Percentiles rank a stretch among this genome's conserved stretches.
phyloP scores from a whole-genome alignment of 1,140 invertebrate species.

The Carcinoscorpius rotundicauda region DNA sequence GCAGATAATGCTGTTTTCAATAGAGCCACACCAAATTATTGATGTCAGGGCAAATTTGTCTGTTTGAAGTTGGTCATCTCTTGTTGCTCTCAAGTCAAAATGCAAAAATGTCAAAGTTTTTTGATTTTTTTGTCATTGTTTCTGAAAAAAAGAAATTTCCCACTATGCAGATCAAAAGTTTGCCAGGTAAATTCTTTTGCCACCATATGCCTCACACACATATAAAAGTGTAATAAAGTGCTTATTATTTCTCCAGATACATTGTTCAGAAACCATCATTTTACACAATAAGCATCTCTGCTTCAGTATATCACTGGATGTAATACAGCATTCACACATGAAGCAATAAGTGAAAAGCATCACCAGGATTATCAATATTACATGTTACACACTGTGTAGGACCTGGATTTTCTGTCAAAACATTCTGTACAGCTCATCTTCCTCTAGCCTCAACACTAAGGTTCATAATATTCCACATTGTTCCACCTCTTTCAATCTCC shows the following conservation, averaged over 20 bases:
- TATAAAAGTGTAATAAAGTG: too few relatives aligned
- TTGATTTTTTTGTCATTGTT: conserved; percentile 5
- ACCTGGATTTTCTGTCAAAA: conserved; percentile 1
- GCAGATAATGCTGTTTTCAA: conserved; percentile 14
- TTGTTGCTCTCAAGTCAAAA: conserved; percentile 13
- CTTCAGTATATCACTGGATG: too few relatives aligned
- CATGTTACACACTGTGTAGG: background rate
- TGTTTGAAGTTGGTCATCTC: background rate
- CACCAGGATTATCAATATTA: background rate
- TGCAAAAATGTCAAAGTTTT: conserved; percentile 10
- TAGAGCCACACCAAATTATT: conserved; percentile 14
- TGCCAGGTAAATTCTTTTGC: background rate
- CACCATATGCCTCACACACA: too few relatives aligned
- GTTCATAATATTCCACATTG: background rate
- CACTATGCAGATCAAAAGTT: background rate
- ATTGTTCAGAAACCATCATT: too few relatives aligned
- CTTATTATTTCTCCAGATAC: too few relatives aligned
- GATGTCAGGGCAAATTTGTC: conserved; percentile 15
- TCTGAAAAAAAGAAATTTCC: conserved; percentile 1
- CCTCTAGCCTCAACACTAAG: background rate
- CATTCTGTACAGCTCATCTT: background rate
- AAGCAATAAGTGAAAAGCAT: background rate
- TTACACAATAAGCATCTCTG: too few relatives aligned
- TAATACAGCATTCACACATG: background rate
- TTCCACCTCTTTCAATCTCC: conserved; percentile 2